Base-by-base conservation (phyloP, 1,140 invertebrate species). In the Propsilocerus akamusi region DNA sequence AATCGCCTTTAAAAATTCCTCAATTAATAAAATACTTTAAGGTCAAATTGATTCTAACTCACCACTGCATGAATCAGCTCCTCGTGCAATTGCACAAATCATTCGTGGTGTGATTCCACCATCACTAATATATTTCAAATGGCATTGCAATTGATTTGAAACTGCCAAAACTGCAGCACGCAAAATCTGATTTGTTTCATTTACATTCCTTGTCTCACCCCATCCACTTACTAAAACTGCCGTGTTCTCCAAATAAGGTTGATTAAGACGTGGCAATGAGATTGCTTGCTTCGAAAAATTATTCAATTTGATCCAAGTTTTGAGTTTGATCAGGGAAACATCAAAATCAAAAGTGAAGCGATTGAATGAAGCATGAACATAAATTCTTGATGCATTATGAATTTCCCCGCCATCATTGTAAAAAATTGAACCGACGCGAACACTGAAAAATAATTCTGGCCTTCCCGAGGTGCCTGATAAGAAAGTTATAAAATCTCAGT, bases 51-150 rank as follows among this genome's bases (percentile, higher is more conserved):
- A n/a, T n/a, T n/a, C n/a, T n/a, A n/a, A n/a, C n/a, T n/a, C n/a
- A n/a, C 65, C 61, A 54, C 65, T 57, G 49, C 64, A 66, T 5
- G 63, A 60, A 53, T 65, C 63, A 0, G 61, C 59, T 34, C 65
- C 62, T 26, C 57, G 59, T 37, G 58, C 57, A 47, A 68, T 67
- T 2, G 71, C 72, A 57, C 70, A 72, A 20, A 72, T 61, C 68
- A 73, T 70, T 47, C 69, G 64, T 51, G 65, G 59, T 5, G 0
- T 48, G 48, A 60, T 57, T 46, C 53, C 5, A 30, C 46, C 51
- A 1, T 57, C 59, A 6, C 60, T 61, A n/a, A 50, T 26, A 51
- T 60, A 58, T 14, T 23, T 1, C 59, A 60, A 0, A 0, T 0
- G 0, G 48, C 3, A 4, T 8, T 25, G 51, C 55, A 26, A 20